Conservation (phyloP, 2,888 invertebrate genomes). For the Epinotia ramella region DNA sequence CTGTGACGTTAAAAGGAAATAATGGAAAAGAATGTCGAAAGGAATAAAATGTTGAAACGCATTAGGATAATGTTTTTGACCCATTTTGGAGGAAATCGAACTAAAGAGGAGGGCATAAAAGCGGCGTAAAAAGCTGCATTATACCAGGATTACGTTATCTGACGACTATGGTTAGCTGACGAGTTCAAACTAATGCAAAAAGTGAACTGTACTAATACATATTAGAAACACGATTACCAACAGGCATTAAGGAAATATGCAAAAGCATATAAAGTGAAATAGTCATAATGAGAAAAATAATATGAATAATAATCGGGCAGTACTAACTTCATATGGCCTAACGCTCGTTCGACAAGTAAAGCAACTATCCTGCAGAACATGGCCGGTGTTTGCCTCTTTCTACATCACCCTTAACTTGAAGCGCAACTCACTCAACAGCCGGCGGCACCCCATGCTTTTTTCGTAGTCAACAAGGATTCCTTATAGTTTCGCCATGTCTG, state of each 20-base stretch:
- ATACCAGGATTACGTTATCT: slow-evolving; percentile 37
- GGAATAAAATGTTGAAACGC: slow-evolving; percentile 41
- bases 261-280: no score
- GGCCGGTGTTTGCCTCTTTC: not conserved
- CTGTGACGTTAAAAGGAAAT: slow-evolving; percentile 39
- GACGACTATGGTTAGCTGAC: not conserved
- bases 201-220: no score
- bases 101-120: slow-evolving; percentile 32
- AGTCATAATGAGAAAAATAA: no score
- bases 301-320: no score
- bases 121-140: slow-evolving; percentile 38
- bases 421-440: not conserved
- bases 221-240: no score
- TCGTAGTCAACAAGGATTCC: no score
- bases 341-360: not conserved
- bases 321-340: not conserved
- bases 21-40: slow-evolving; percentile 37
- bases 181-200: not conserved
- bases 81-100: slow-evolving; percentile 42
- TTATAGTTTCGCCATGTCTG: no score
- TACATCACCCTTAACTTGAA: not conserved
- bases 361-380: not conserved
- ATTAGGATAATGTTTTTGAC: slow-evolving; percentile 45
- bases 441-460: not conserved
- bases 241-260: no score